phyloP scores from a whole-genome alignment of 2,113 vertebrate genomes.

The Sporophila hypoxantha region DNA sequence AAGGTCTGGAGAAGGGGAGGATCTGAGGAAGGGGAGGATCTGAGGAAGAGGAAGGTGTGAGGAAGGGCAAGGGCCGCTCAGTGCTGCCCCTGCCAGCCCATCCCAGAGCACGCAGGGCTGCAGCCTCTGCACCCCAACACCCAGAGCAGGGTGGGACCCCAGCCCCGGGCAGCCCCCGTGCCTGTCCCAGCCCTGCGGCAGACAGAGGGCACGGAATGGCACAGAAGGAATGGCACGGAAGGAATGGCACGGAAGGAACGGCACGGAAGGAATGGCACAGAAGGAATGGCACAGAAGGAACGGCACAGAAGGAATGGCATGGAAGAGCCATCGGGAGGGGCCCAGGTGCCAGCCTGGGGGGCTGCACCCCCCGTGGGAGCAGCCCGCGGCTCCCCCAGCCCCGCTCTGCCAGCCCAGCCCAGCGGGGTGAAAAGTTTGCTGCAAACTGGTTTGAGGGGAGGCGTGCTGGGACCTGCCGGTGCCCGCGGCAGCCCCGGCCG shows the following conservation, averaged over 20 bases:
- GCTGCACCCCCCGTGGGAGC: not conserved
- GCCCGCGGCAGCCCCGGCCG: not conserved
- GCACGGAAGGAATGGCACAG: not conserved
- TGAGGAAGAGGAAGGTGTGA: not conserved
- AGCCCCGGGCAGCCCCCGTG: fast-evolving
- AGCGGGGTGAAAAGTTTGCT: not conserved
- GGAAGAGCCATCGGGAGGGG: not conserved
- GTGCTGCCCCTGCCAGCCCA: not conserved
- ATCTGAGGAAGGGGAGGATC: too few species aligned
- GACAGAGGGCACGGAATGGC: not conserved
- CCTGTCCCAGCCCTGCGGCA: not conserved
- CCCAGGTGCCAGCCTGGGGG: not conserved
- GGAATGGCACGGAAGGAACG: not conserved
- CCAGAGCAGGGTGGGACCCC: not conserved
- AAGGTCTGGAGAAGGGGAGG: not conserved
- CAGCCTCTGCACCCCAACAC: not conserved
- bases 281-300: not conserved
- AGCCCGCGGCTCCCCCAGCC: not conserved
- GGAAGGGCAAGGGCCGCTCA: not conserved
- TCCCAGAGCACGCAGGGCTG: fast-evolving
- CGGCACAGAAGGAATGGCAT: not conserved
- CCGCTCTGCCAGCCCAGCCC: not conserved
- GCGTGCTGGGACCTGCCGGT: not conserved
- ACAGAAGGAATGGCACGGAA: too few species aligned
- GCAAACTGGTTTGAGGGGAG: not conserved